Percentiles rank a stretch among this genome's conserved stretches.
Conservation (phyloP, 53 echinoderm and acorn worm genomes). For the Stichopus horrens region DNA sequence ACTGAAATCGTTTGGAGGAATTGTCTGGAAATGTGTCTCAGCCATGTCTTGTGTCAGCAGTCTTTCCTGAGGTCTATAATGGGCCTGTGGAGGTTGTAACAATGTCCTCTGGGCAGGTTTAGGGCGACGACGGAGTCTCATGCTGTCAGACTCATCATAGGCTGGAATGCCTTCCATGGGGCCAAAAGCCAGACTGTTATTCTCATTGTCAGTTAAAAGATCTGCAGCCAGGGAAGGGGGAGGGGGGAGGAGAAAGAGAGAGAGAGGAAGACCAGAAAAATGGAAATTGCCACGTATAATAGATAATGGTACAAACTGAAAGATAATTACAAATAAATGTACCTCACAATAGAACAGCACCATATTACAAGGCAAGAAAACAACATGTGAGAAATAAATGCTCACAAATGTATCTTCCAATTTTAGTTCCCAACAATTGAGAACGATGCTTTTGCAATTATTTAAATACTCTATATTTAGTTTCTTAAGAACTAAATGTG, state of each 20-base stretch:
- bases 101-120: neutral
- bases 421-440: too few relatives aligned
- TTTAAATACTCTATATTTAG: too few relatives aligned
- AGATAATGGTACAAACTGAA: too few relatives aligned
- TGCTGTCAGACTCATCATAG: slow-evolving; percentile 22
- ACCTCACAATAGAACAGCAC: neutral
- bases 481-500: too few relatives aligned
- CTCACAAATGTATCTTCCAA: too few relatives aligned
- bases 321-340: neutral
- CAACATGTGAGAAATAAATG: too few relatives aligned
- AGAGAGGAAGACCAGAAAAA: too few relatives aligned
- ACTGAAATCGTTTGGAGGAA: slow-evolving; percentile 11
- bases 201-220: slow-evolving; percentile 39
- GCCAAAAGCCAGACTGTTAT: slow-evolving; percentile 36
- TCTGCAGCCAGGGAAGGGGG: neutral
- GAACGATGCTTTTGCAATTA: too few relatives aligned
- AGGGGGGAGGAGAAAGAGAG: too few relatives aligned
- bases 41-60: slow-evolving; percentile 26
- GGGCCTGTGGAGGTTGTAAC: neutral
- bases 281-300: too few relatives aligned
- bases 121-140: neutral
- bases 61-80: neutral
- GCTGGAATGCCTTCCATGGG: slow-evolving; percentile 43
- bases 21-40: slow-evolving; percentile 20
- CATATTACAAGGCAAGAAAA: too few relatives aligned